Evolutionary conservation across 30 jellyfish, hydroid and myxozoan species (phyloP), one percentile per base, ranked within the genome.

Genomic region (Mastigias papua): DNA sequence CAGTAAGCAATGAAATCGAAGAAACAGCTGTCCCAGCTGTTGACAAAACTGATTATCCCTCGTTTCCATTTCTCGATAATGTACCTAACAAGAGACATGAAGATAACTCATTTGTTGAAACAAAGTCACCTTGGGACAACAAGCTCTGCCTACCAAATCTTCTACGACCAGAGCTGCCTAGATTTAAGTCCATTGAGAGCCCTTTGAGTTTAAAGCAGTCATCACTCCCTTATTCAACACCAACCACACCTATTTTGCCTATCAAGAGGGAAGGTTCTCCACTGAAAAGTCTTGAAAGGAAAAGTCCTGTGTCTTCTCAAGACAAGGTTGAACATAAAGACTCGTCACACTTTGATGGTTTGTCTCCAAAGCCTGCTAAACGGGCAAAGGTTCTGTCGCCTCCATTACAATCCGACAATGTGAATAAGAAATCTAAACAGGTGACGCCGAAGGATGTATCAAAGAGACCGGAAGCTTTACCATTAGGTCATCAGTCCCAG

Each of bases 81-180:
- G 31, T 32, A n/a, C 57, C 86, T 30, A 51, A 26, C 34, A 71
- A 71, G 75, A 89, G 93, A 50, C 83, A 89, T 11, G 34, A 25
- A 4, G 97, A 92, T 27, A 92, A 95, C 65, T 87, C 98, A 4
- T 94, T 94, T 23, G 54, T 92, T 42, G 98, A 92, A 48, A 86
- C 81, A 63, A 72, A 88, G 21, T 70, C 88, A 35, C 46, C 54
- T 50, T 23, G 62, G 25, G 95, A 89, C 48, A 84, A 92, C n/a
- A 78, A 69, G 35, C 81, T 51, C 29, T 62, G 13, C n/a, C 46
- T 65, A 19, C 86, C 97, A 51, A 92, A 87, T 37, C 73, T 90
- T 21, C 58, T 92, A 27, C 88, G 97, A 11, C 98, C 99, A 27
- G 97, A 92, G 34, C 76, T 95, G 48, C 91, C 72, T 57, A 96